These are phyloP conservation scores for Sepioteuthis lessoniana DNA, from an alignment of 2,888 invertebrate genomes.

Conservation along the genomic window DNA sequence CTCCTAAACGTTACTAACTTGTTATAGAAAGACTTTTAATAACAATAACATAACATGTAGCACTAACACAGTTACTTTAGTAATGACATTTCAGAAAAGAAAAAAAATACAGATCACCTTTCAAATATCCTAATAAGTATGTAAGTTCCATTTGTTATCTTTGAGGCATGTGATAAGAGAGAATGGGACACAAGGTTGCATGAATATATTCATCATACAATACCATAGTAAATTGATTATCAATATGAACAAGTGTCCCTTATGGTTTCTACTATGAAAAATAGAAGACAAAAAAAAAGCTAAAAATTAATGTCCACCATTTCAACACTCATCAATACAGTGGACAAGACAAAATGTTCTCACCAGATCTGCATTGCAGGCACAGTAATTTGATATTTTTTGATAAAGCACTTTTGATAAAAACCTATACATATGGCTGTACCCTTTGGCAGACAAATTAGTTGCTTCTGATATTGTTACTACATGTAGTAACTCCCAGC, in stretches of 20 bases:
- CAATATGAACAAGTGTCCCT: not conserved
- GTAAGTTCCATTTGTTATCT: no score
- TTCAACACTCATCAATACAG: not conserved
- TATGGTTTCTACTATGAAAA: not conserved
- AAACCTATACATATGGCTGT: not conserved
- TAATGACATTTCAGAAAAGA: not conserved
- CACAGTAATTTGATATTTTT: not conserved
- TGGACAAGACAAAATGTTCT: not conserved
- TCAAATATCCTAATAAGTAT: no score
- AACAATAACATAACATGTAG: not conserved
- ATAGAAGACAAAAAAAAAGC: not conserved
- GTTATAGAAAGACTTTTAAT: not conserved
- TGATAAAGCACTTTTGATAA: slow-evolving; percentile 33
- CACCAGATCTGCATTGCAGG: not conserved
- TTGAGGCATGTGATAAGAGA: not conserved
- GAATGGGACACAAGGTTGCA: not conserved
- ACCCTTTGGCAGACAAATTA: not conserved
- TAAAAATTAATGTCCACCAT: not conserved
- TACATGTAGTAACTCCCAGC: not conserved
- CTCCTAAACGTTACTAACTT: no score
- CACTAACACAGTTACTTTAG: not conserved
- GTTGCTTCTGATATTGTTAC: not conserved
- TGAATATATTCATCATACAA: not conserved
- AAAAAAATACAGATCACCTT: not conserved
- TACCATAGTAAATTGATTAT: not conserved